Conservation (phyloP, 2,888 invertebrate species). For the Baccha elongata region DNA sequence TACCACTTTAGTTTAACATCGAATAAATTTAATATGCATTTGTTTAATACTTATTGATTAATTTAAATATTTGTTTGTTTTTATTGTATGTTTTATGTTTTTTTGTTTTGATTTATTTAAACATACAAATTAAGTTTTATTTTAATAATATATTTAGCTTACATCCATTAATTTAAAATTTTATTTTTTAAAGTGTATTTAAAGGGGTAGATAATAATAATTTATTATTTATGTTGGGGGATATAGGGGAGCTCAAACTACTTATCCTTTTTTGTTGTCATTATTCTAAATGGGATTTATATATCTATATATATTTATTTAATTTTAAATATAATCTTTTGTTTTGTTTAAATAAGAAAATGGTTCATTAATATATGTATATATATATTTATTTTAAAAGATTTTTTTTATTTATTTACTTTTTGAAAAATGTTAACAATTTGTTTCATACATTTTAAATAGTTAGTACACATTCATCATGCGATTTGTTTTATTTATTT, state of each 20-base stretch:
- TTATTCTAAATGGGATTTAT: constrained; percentile 57
- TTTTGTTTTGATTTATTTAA: constrained; percentile 48
- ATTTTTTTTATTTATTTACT: constrained; percentile 37
- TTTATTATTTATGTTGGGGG: constrained; percentile 43
- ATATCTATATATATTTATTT: constrained; percentile 58
- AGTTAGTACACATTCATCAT: constrained; percentile 72
- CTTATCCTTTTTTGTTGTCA: constrained; percentile 33
- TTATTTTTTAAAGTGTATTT: constrained; percentile 45
- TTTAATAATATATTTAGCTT: constrained; percentile 68
- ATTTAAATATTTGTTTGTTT: constrained; percentile 57
- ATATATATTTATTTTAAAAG: constrained; percentile 54
- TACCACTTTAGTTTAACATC: constrained; percentile 72
- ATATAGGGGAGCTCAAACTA: constrained; percentile 57
- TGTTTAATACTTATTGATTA: constrained; percentile 71
- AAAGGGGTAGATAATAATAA: constrained; percentile 47
- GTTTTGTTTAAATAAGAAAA: constrained; percentile 65
- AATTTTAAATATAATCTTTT: constrained; percentile 52
- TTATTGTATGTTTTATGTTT: constrained; percentile 39
- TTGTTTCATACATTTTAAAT: constrained; percentile 72
- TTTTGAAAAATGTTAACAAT: constrained; percentile 72
- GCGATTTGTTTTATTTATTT: constrained; percentile 48
- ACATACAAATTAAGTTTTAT: constrained; percentile 56
- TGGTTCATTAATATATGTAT: constrained; percentile 54
- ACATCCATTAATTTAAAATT: constrained; percentile 63
- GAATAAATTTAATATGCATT: constrained; percentile 70